Base-by-base conservation (phyloP, 1,140 invertebrate genomes). In the Hyphantria cunea region DNA sequence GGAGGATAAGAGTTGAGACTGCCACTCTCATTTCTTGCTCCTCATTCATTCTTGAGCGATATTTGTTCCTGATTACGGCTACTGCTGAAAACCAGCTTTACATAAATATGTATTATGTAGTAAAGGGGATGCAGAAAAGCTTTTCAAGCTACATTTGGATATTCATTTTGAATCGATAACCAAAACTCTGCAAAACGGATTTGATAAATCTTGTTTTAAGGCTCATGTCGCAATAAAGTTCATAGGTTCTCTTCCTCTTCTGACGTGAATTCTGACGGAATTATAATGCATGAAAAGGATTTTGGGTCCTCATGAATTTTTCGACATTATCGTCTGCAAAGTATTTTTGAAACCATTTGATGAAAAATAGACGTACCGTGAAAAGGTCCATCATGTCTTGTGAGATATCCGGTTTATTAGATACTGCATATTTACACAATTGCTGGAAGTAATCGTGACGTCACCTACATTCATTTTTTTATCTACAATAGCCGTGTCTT, bases 11-110 rank as follows among this genome's bases (percentile, higher is more conserved):
- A 56, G 51, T 64, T 63, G 66, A 77, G 25, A 81, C 61, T 73
- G 70, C 70, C 58, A 78, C 68, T 76, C 66, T 68, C 68, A 74
- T 76, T 75, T 81, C 74, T 68, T 77, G 55, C 63, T 78, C 76
- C 42, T 74, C 68, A 50, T 78, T 67, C 44, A 80, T 62, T 34
- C 50, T 74, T 64, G 72, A 66, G 12, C 64, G 50, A 72, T 77
- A 75, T 55, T 77, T 81, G 56, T 50, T 74, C 67, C 70, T 73
- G 37, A 76, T 78, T 39, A 70, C 69, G 66, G 75, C 73, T 33
- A 80, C 51, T 25, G 66, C 69, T 45, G 75, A 74, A 78, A 82
- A 80, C 17, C 70, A 48, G 72, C 41, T 72, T 78, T 70, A 48
- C 68, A 78, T 51, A 80, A 58, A 71, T 78, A 72, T 34, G 71